Conservation (phyloP, 2,888 invertebrate genomes). For the Helicoverpa assulta region DNA sequence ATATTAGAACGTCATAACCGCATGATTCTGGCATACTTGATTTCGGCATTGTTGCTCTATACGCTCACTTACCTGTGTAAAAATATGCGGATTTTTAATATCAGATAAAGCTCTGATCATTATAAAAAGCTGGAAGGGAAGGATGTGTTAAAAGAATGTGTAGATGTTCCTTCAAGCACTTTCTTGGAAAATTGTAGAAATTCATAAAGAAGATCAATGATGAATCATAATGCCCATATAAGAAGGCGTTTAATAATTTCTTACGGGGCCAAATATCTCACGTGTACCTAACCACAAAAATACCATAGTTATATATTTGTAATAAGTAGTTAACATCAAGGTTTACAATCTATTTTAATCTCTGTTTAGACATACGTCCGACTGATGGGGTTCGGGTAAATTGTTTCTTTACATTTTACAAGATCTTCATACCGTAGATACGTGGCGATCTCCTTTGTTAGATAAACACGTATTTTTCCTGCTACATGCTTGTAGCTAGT, state of each 20-base stretch:
- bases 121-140: neutral
- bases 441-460: constrained; percentile 33
- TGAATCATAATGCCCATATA: constrained; percentile 21
- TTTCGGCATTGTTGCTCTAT: constrained; percentile 12
- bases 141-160: neutral
- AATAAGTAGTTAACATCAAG: constrained; percentile 67
- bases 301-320: constrained; percentile 34
- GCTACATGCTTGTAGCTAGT: neutral
- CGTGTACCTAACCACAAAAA: constrained; percentile 30
- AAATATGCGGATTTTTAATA: constrained; percentile 6
- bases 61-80: constrained; percentile 1
- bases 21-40: constrained; percentile 34
- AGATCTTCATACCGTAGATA: constrained; percentile 41
- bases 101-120: neutral
- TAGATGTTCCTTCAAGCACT: neutral
- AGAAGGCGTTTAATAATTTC: constrained; percentile 27
- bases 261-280: constrained; percentile 20
- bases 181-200: no score
- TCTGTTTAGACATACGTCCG: constrained; percentile 80
- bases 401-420: constrained; percentile 54
- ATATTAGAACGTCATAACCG: constrained; percentile 70
- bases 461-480: constrained; percentile 14
- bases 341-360: constrained; percentile 74
- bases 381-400: constrained; percentile 62
- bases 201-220: no score